Conservation (phyloP, 2,113 vertebrate genomes). For the Dunckerocampus dactyliophorus region DNA sequence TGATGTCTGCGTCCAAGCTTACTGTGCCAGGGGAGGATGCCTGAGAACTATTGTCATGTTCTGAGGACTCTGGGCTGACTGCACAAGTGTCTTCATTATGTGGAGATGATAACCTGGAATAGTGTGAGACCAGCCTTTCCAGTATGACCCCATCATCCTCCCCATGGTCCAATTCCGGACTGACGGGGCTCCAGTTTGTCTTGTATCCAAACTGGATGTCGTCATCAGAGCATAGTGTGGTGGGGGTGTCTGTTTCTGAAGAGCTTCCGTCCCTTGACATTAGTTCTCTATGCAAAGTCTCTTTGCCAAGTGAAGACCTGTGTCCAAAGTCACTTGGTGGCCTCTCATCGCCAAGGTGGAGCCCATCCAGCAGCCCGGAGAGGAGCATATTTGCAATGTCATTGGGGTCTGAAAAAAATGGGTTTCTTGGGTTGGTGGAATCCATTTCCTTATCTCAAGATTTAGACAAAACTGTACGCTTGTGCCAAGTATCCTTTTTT, state of each 20-base stretch:
- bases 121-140: background rate
- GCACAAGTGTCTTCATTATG: background rate
- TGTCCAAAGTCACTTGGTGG: background rate
- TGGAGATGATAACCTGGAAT: background rate
- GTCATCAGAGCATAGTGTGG: background rate
- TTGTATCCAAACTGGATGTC: background rate
- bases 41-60: background rate
- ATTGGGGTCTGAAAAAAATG: background rate
- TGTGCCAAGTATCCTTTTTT: background rate
- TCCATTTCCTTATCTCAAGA: background rate
- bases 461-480: background rate
- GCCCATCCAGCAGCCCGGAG: conserved; percentile 3
- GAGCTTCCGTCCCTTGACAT: background rate
- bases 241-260: background rate
- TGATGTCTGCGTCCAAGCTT: background rate
- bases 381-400: conserved; percentile 7
- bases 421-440: background rate
- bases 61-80: background rate
- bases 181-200: conserved; percentile 1
- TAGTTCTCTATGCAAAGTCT: background rate
- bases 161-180: background rate
- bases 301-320: background rate
- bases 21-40: background rate
- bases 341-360: background rate
- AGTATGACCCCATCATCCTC: background rate